A percentile compares a stretch with the other conserved stretches of the same genome.
Evolutionary conservation across 2,888 invertebrate genomes (phyloP).

Genomic region (Cheilosia urbana): DNA sequence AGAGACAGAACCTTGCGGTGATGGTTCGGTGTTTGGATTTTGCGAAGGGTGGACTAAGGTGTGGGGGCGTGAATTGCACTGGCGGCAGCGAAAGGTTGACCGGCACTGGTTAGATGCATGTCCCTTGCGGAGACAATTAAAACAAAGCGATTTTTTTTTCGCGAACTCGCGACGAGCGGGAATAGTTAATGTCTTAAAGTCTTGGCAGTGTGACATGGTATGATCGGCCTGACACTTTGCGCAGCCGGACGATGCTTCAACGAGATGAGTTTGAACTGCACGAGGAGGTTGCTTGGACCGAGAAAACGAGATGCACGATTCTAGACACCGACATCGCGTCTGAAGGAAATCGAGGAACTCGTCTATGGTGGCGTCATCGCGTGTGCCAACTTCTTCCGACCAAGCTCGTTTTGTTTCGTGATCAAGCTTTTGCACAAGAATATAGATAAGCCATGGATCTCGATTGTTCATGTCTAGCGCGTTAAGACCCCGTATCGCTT

Average conservation of each 20-base stretch:
- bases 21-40: neutral
- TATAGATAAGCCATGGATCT: neutral
- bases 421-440: too few species aligned
- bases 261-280: neutral
- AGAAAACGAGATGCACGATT: conserved; percentile 10
- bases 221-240: conserved; percentile 9
- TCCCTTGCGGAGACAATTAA: conserved; percentile 26
- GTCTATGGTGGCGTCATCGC: conserved; percentile 13
- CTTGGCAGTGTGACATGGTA: too few species aligned
- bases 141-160: conserved; percentile 33
- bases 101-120: conserved; percentile 26
- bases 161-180: conserved; percentile 19
- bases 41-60: too few species aligned
- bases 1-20: neutral
- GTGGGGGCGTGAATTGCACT: too few species aligned
- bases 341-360: conserved; percentile 43
- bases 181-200: conserved; percentile 9
- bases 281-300: neutral
- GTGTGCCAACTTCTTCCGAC: too few species aligned
- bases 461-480: neutral
- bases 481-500: neutral
- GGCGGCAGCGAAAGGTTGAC: conserved; percentile 31
- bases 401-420: too few species aligned
- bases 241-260: neutral
- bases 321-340: conserved; percentile 36